Percentiles rank a stretch among this genome's conserved stretches.
These are phyloP conservation scores for Euwallacea similis DNA, from an alignment of 1,140 invertebrate genomes.

Conservation along the genomic window DNA sequence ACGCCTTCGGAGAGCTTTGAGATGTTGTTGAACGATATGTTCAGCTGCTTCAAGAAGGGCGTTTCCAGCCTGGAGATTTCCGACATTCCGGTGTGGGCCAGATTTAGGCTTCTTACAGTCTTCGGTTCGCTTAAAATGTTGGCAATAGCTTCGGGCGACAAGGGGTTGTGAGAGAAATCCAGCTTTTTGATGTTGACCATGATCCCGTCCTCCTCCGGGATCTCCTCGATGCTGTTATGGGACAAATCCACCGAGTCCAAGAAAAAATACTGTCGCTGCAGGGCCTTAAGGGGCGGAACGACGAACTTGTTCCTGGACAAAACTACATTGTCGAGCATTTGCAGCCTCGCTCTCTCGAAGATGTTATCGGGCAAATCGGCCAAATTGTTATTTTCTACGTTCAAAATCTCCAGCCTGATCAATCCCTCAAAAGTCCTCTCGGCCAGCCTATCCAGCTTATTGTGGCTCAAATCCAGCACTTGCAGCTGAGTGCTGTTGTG, in stretches of 20 bases:
- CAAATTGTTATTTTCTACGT: constrained; percentile 75
- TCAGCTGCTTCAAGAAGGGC: constrained; percentile 80
- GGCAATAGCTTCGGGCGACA: constrained; percentile 70
- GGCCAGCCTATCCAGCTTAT: constrained; percentile 73
- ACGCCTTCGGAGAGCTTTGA: constrained; percentile 63
- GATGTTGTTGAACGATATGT: constrained; percentile 79
- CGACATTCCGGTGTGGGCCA: constrained; percentile 76
- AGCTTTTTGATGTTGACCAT: constrained; percentile 86
- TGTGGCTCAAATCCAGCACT: constrained; percentile 70
- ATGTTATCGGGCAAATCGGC: constrained; percentile 77
- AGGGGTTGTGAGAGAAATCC: constrained; percentile 83
- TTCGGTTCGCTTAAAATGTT: constrained; percentile 86
- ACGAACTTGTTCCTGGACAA: constrained; percentile 76
- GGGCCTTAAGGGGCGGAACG: constrained; percentile 72
- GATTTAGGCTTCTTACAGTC: constrained; percentile 77
- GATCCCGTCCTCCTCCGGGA: constrained; percentile 81
- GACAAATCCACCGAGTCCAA: constrained; percentile 78
- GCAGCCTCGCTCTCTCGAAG: constrained; percentile 76
- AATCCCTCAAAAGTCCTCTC: constrained; percentile 83
- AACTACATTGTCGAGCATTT: constrained; percentile 80
- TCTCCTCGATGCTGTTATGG: constrained; percentile 72
- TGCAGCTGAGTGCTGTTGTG: constrained; percentile 89
- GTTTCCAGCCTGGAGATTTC: constrained; percentile 75
- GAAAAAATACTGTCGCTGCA: constrained; percentile 82
- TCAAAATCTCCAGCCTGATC: constrained; percentile 70